phyloP scores from a whole-genome alignment of 1,140 invertebrate genomes.

The Delia radicum region DNA sequence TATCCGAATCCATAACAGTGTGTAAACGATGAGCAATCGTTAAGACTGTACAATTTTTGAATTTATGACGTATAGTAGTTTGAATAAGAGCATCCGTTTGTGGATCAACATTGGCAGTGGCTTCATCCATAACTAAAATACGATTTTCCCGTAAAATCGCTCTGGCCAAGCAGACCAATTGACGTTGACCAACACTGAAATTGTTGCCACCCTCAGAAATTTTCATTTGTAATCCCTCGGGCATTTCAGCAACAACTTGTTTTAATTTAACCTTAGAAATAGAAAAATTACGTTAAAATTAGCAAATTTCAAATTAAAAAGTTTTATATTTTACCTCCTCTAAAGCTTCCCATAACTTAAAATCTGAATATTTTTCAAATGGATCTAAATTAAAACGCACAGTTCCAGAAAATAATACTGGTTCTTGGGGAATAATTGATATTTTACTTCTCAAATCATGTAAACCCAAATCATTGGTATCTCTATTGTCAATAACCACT shows the following conservation, averaged over 20 bases:
- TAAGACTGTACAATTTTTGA: constrained; percentile 75
- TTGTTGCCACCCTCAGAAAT: constrained; percentile 76
- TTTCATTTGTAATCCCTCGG: constrained; percentile 66
- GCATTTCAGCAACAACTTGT: constrained; percentile 64
- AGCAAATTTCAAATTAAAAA: neutral
- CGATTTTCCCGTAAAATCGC: constrained; percentile 78
- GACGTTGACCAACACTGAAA: constrained; percentile 80
- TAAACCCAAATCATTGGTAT: constrained; percentile 60
- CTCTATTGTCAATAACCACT: constrained; percentile 64
- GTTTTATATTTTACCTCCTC: constrained; percentile 70
- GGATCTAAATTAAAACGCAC: constrained; percentile 75
- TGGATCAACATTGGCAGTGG: constrained; percentile 72
- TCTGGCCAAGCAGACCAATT: constrained; percentile 75
- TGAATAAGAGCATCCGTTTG: constrained; percentile 74
- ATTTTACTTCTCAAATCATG: constrained; percentile 62
- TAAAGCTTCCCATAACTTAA: constrained; percentile 77
- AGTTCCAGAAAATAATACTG: constrained; percentile 67
- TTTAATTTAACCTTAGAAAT: constrained; percentile 64
- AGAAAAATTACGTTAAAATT: neutral
- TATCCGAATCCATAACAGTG: constrained; percentile 71
- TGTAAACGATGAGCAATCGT: constrained; percentile 83
- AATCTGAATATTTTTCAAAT: constrained; percentile 71
- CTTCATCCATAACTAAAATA: constrained; percentile 72
- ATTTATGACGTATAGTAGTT: constrained; percentile 70
- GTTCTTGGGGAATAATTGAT: constrained; percentile 73